Percentiles rank a stretch among this genome's conserved stretches.
phyloP scores from a whole-genome alignment of 2,888 invertebrate species.

The Hartigia nigra region DNA sequence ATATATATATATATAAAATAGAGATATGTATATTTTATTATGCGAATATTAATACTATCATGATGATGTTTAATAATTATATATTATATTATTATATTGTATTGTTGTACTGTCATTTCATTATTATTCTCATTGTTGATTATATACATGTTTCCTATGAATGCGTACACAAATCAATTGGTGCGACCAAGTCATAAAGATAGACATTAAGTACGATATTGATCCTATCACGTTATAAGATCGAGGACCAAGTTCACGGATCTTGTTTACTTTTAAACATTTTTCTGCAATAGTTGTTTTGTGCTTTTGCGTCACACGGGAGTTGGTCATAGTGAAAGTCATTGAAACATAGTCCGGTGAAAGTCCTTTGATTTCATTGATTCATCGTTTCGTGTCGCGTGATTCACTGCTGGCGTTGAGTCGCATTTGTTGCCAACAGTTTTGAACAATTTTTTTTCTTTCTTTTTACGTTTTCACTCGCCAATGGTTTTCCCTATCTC shows the following conservation, averaged over 20 bases:
- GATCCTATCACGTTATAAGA: no score
- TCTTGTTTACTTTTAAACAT: neutral
- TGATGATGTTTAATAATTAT: conserved; percentile 1
- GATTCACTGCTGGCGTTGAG: neutral
- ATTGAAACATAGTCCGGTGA: neutral
- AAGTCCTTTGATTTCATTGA: neutral
- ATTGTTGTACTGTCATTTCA: neutral
- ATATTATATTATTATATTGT: neutral
- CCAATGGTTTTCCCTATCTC: neutral
- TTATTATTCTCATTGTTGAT: neutral
- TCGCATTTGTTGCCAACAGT: neutral
- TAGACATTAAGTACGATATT: neutral
- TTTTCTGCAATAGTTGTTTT: neutral
- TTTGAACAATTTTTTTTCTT: neutral
- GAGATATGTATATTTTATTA: conserved; percentile 34
- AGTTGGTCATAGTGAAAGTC: neutral
- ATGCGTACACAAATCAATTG: neutral
- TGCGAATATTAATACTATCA: conserved; percentile 24
- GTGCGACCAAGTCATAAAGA: neutral
- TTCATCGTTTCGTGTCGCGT: neutral
- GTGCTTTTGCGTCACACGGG: neutral
- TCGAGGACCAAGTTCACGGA: neutral
- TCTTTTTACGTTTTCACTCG: neutral
- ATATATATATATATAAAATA: conserved; percentile 16
- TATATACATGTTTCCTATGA: neutral